Base-by-base conservation (phyloP, 2,888 invertebrate species). In the Spodoptera littoralis region DNA sequence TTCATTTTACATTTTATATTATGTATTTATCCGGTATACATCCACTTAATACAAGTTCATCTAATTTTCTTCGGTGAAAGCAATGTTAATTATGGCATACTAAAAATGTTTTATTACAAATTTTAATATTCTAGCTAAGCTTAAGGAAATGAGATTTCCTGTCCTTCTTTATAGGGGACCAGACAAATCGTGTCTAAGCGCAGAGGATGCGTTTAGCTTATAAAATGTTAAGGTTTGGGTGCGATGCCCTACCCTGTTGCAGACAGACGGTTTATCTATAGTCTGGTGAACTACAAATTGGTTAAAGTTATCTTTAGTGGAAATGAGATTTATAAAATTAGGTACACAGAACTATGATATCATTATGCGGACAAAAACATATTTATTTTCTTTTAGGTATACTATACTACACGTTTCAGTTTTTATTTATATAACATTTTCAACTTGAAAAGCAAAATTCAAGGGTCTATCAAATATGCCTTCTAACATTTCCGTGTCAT, bases 61-160 rank as follows among this genome's bases (percentile, higher is more conserved):
- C 9, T 8, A 36, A 18, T 18, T 36, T 36, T 36, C 36, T 36
- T 36, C 36, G 8, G 36, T 36, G 36, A 36, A 36, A 36, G 36
- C 4, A 27, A 41, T 11, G 24, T 48, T 48, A 65, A 65, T 45
- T 65, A 57, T 22, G 12, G 9, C 52, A 13, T 4, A 11, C 43
- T 46, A 70, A 24, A 36, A 65, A 44, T 44, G 42, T 72, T 50
- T 46, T 36, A 67, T 59, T 53, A 11, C 4, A 22, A n/a, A 41
- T 11, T 48, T 27, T 49, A 58, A 18, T 45, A 72, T 72, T 68
- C 49, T 58, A 52, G 49, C 57, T 46, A 55, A 62, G 52, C 27
- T 24, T 41, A 52, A 74, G 64, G 75, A 70, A 64, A 64, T 70
- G 41, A 57, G 41, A 70, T 72, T 64, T 72, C 60, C 71, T 64